Conservation (phyloP, 1,140 invertebrate genomes). For the Tetramorium alpestre region DNA sequence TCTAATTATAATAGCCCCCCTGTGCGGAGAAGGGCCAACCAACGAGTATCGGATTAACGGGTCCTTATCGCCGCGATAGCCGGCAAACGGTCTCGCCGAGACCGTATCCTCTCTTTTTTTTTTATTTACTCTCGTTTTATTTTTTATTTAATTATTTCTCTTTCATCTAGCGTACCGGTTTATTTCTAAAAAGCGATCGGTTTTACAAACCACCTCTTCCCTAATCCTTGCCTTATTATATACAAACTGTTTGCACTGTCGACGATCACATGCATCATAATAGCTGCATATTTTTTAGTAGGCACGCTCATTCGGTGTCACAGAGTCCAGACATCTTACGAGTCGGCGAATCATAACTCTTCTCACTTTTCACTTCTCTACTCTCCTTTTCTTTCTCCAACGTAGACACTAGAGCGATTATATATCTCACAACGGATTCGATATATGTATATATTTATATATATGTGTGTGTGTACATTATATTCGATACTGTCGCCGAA, state of each 20-base stretch:
- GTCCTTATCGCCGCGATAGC: conserved; percentile 21
- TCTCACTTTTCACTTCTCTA: background rate
- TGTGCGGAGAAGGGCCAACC: background rate
- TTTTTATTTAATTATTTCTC: conserved; percentile 17
- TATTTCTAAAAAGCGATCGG: conserved; percentile 44
- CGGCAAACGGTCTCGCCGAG: background rate
- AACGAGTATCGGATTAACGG: conserved; percentile 46
- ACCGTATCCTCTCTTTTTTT: background rate
- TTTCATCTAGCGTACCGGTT: conserved; percentile 21
- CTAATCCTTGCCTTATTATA: conserved; percentile 42
- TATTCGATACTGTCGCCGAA: conserved; percentile 6
- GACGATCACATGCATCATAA: conserved; percentile 60
- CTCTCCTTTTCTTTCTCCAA: background rate
- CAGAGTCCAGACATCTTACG: conserved; percentile 50
- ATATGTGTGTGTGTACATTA: background rate
- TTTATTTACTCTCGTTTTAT: background rate
- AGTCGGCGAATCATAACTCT: conserved; percentile 44
- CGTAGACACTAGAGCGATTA: conserved; percentile 4
- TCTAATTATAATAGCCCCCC: conserved; percentile 41
- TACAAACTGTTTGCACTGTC: conserved; percentile 62
- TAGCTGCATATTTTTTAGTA: conserved; percentile 61
- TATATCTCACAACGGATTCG: conserved; percentile 10
- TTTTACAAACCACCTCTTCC: conserved; percentile 19
- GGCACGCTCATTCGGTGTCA: conserved; percentile 60
- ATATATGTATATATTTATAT: background rate